These are phyloP conservation scores for Poicephalus gulielmi DNA, from an alignment of 2,113 vertebrate genomes.

Conservation along the genomic window DNA sequence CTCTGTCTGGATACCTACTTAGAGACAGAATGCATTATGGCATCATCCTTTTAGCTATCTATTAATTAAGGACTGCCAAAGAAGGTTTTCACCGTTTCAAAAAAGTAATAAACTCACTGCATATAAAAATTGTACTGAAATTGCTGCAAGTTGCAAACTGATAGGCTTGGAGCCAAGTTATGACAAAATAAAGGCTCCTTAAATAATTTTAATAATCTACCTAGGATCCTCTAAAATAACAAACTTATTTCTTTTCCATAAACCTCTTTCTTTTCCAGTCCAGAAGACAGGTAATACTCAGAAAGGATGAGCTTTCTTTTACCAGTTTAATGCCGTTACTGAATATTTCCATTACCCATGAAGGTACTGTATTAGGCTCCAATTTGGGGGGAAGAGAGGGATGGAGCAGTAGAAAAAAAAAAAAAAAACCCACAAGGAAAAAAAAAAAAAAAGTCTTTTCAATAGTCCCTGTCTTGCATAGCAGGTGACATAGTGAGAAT, in stretches of 20 bases:
- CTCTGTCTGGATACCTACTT: neutral
- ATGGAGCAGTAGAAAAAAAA: too few species aligned
- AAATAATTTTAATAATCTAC: neutral
- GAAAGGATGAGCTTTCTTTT: neutral
- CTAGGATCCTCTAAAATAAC: neutral
- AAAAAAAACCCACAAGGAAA: neutral
- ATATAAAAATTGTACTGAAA: neutral
- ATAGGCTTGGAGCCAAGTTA: neutral
- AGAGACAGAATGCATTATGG: neutral
- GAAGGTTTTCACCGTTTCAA: neutral
- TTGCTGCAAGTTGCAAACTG: neutral
- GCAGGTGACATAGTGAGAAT: neutral
- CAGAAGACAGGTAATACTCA: neutral
- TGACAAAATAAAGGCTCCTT: neutral
- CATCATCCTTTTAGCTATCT: neutral
- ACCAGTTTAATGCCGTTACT: neutral
- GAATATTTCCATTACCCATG: neutral
- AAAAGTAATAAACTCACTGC: neutral
- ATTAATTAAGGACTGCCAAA: neutral
- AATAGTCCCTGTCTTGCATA: neutral
- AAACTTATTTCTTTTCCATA: neutral
- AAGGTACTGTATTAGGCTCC: neutral
- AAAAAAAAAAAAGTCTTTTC: neutral
- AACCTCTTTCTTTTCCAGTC: neutral
- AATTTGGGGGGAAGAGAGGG: neutral